phyloP scores from a whole-genome alignment of 2,797 vertebrate genomes.

The Poeciliopsis gracilis region DNA sequence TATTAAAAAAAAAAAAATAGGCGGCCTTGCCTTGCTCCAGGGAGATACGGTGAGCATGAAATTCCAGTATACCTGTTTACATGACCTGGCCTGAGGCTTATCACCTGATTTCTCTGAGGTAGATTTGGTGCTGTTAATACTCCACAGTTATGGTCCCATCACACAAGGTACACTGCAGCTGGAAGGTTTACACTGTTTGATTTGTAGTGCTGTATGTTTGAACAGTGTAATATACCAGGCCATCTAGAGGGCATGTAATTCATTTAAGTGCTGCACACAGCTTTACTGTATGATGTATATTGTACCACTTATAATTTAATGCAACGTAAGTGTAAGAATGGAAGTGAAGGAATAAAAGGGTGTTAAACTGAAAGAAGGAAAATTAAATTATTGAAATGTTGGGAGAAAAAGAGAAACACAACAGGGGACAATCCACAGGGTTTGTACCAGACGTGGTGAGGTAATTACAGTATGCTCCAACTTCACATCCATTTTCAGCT shows the following conservation, averaged over 20 bases:
- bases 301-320: conserved; percentile 1
- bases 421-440: conserved; percentile 21
- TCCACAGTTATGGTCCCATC: conserved; percentile 8
- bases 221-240: background rate
- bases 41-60: background rate
- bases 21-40: background rate
- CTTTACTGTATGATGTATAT: background rate
- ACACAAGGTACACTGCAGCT: conserved; percentile 11
- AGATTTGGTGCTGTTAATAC: conserved; percentile 9
- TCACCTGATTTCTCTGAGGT: background rate
- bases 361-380: background rate
- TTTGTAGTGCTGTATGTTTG: background rate
- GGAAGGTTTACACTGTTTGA: background rate
- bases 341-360: background rate
- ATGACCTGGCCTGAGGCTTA: background rate
- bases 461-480: conserved; percentile 33
- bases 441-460: conserved; percentile 18
- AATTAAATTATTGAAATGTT: background rate
- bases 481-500: conserved; percentile 50
- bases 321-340: background rate
- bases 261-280: background rate
- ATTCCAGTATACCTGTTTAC: background rate
- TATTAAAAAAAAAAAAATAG: background rate
- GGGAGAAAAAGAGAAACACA: background rate
- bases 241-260: background rate